Evolutionary conservation across 2,113 vertebrate species (phyloP), one percentile per base, ranked within the genome.

Genomic region (Oenanthe melanoleuca): DNA sequence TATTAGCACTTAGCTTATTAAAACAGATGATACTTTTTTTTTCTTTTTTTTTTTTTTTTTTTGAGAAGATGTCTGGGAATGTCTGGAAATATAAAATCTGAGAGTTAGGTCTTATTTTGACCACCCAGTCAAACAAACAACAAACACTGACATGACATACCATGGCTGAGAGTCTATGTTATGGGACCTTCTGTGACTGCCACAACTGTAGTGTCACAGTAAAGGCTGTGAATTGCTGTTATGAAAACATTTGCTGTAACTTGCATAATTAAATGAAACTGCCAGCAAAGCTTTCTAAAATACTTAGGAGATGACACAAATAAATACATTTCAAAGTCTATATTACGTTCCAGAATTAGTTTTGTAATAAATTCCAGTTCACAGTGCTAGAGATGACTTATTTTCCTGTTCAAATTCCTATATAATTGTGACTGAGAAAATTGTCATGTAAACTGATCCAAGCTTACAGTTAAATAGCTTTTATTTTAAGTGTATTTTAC

Each of bases 1-100:
- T 98, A 98, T 98, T 98, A 98, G 97, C 98, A 98, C 97, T 95
- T 97, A 96, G 97, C 97, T 97, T 98, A 97, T 97, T 98, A 98
- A 98, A 98, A 98, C 98, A 98, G 98, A 98, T 97, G 97, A 98
- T 98, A 98, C 97, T 98, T 98, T 92, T 88, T 70, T 70, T 69
- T 92, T 92, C 55, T n/a, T n/a, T n/a, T n/a, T n/a, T 98, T 92
- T 88, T 70, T 96, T 97, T 97, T 85, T 92, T 57, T 40, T 92
- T 63, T 96, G 75, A 97, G 96, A 96, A 97, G 94, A 83, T 94
- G 93, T 82, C 87, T 77, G 47, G 38, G 83, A 97, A 89, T 96
- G 84, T 91, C 97, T 98, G 86, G 95, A 96, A 97, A 97, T 93
- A 86, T 38, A 94, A 95, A 97, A 85, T 88, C 90, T 42, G 96